Evolutionary conservation across 64 coral and sea anemone species (phyloP), one percentile per base, ranked within the genome.

Genomic region (Anthopleura sola): DNA sequence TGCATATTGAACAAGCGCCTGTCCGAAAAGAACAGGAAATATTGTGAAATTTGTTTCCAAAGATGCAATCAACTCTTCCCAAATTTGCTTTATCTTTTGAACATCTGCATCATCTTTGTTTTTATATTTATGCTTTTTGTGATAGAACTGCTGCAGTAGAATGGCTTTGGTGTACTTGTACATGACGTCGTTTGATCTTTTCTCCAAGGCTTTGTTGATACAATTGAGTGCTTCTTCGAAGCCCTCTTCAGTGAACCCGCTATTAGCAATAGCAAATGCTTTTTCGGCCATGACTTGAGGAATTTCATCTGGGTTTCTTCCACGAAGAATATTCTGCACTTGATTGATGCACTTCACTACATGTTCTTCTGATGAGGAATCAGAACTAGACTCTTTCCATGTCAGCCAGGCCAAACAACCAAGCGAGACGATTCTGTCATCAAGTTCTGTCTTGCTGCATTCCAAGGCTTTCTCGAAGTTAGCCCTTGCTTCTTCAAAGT

Each of bases 371-470:
- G 7, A 51, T 9, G n/a, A 28, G 9, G 23, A 40, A 24, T 39
- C 38, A 40, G 49, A 80, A 37, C 13, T 44, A 36, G 18, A 12
- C 14, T 80, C 78, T 47, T 51, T 80, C 78, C 37, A 80, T 4
- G 38, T 29, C 78, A 80, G 38, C 78, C 78, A 80, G 6, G 78
- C 78, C 49, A 80, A 48, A 44, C 49, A 47, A 24, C 6, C 78
- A 80, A 47, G 49, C 36, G 78, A 47, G 14, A 51, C 78, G 20
- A 80, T 80, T 20, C 18, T 80, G 24, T 80, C 78, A 80, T 80
- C 78, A n/a, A n/a, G n/a, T 51, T 80, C 78, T 44, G 78, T 80
- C 1, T 51, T 18, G 21, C 24, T 51, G 31, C 23, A 9, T 44
- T 44, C 16, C 49, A 80, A 78, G 24, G 36, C 44, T 2, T 78